A percentile compares a stretch with the other conserved stretches of the same genome.
Evolutionary conservation across 2,797 vertebrate genomes (phyloP).

Genomic region (Phataginus tetradactyla): DNA sequence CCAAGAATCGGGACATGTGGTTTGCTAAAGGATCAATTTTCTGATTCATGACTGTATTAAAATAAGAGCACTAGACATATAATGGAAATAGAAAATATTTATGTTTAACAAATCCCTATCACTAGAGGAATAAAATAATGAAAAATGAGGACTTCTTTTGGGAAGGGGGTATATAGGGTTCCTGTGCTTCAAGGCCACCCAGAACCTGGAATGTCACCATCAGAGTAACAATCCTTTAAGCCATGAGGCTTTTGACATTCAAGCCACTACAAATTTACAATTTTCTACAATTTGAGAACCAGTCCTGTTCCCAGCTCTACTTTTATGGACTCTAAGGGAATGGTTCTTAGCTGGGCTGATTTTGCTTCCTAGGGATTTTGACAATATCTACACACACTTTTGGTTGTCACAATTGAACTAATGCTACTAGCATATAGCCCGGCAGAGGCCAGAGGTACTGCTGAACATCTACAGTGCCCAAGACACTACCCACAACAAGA

Average conservation of each 20-base stretch:
- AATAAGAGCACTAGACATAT: neutral
- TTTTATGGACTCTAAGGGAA: neutral
- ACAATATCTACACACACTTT: neutral
- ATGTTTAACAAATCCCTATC: constrained; percentile 9
- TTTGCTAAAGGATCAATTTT: neutral
- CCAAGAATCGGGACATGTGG: neutral
- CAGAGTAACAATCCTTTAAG: neutral
- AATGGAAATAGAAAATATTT: neutral
- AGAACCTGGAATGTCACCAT: neutral
- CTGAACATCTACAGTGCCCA: neutral
- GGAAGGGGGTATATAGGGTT: neutral
- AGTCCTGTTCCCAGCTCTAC: neutral
- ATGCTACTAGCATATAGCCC: neutral
- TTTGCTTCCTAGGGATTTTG: neutral
- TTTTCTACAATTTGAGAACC: neutral
- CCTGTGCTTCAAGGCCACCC: neutral
- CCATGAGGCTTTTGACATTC: neutral
- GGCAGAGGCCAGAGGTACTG: neutral
- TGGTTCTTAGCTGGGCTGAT: neutral
- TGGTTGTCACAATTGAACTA: neutral
- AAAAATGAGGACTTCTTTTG: neutral
- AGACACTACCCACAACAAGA: neutral
- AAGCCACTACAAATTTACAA: neutral
- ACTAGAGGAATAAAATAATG: neutral
- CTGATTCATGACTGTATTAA: neutral